Evolutionary conservation across 2,797 vertebrate genomes (phyloP).

Genomic region (Brachyrhaphis roseni): DNA sequence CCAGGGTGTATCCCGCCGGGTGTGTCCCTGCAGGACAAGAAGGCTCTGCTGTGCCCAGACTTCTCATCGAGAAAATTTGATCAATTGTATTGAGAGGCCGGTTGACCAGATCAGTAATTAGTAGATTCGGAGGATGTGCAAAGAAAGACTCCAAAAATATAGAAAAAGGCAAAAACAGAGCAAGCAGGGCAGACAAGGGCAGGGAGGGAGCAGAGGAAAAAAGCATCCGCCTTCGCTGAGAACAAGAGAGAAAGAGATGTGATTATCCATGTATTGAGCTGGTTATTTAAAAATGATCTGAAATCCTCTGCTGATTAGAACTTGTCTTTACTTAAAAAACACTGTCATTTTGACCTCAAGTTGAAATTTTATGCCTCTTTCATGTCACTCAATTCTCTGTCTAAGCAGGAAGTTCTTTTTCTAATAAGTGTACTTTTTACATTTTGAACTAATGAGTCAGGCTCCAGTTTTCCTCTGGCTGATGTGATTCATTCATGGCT

Average conservation of each 20-base stretch:
- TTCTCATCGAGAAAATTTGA: no score
- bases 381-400: neutral
- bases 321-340: neutral
- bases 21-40: no score
- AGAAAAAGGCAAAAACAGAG: no score
- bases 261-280: neutral
- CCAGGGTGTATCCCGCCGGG: no score
- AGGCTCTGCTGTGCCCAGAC: no score
- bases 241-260: neutral
- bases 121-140: no score
- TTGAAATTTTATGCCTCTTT: neutral
- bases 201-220: no score
- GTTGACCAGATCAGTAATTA: no score
- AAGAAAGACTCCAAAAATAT: no score
- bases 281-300: neutral
- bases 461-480: constrained; percentile 15
- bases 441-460: constrained; percentile 21
- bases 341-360: neutral
- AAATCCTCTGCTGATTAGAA: neutral
- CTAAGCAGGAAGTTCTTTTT: neutral
- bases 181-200: no score
- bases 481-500: constrained; percentile 40
- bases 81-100: no score
- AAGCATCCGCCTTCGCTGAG: no score
- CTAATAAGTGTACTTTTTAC: neutral